Base-by-base conservation (phyloP, 2,888 invertebrate genomes). In the Drosophila picticornis region DNA sequence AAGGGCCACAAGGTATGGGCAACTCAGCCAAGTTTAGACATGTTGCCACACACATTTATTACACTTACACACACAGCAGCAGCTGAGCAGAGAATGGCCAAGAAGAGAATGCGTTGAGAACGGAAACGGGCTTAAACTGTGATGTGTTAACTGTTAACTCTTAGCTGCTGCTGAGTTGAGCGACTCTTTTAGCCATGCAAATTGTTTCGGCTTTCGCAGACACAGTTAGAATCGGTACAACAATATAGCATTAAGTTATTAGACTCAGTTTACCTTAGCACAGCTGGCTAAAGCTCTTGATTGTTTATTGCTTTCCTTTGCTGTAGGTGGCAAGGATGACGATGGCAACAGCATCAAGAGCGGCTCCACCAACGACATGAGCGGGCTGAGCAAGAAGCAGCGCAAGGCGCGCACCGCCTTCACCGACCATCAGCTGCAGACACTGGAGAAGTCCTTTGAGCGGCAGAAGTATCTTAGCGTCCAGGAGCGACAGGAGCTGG, bases 401-500 rank as follows among this genome's bases (percentile, higher is more conserved):
- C 94, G 99, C 78, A 99, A 99, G 94, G 99, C 99, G 52, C 94
- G 99, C 73, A 99, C 99, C 31, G 99, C 99, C 51, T 99, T 99
- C 95, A 99, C 99, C 51, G 99, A 99, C 94, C 97, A 99, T 93
- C 99, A 99, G 93, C 95, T 99, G 76, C 98, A 98, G 93, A 98
- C 98, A 27, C 94, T 99, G 91, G 99, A 99, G 94, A 98, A 98
- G 94, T 98, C 97, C 82, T 99, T 99, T 94, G 99, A 99, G 94
- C 94, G 98, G 77, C 99, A 99, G 94, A 99, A 99, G 94, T 99
- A 98, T 94, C 95, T 98, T 80, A 98, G 97, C 92, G 98, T 98
- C 34, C 99, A 99, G 93, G 99, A 99, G 93, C 95, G 99, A 82
- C 98, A 99, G 98, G 99, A 99, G 94, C 94, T 99, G 90, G 99